Base-by-base conservation (phyloP, 2,888 invertebrate species). In the Lasioglossum figueresi region DNA sequence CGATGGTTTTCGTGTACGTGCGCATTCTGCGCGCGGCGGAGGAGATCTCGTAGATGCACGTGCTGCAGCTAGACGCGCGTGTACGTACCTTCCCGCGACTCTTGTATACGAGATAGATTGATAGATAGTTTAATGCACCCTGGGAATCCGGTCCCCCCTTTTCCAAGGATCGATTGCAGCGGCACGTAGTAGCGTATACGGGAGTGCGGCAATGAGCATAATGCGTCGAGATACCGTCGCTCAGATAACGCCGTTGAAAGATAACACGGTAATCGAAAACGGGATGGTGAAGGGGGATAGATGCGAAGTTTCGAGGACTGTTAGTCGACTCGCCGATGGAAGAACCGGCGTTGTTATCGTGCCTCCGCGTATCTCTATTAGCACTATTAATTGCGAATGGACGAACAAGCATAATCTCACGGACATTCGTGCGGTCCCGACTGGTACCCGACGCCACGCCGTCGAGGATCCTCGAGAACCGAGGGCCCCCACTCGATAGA, bases 91-190 rank as follows among this genome's bases (percentile, higher is more conserved):
- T 82, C 79, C 76, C 77, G 74, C 81, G 82, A 79, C 83, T 80
- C 84, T 83, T 80, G 74, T 84, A 90, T 83, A 79, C 82, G 80
- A 90, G 88, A 90, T 90, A 90, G 87, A 90, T 90, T 90, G 90
- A 90, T 90, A 90, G 90, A 90, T 90, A 90, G 90, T 88, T 90
- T 90, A 90, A 90, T 90, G 90, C 85, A 90, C 90, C 90, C 88
- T 87, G 87, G 90, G 90, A 90, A 88, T 87, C 80, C 84, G 83
- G 83, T 84, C 83, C 70, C 56, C 56, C 76, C 43, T 66, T 31
- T 43, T 23, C 82, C 37, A 14, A 82, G 85, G 82, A 89, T 88
- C 82, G 74, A 86, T 82, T 68, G 74, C 83, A 63, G 31, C 82
- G 75, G 83, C 85, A 72, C 71, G 82, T 76, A 83, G 79, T 73